phyloP scores from a whole-genome alignment of 2,113 vertebrate genomes.

The Trematomus loennbergii region DNA sequence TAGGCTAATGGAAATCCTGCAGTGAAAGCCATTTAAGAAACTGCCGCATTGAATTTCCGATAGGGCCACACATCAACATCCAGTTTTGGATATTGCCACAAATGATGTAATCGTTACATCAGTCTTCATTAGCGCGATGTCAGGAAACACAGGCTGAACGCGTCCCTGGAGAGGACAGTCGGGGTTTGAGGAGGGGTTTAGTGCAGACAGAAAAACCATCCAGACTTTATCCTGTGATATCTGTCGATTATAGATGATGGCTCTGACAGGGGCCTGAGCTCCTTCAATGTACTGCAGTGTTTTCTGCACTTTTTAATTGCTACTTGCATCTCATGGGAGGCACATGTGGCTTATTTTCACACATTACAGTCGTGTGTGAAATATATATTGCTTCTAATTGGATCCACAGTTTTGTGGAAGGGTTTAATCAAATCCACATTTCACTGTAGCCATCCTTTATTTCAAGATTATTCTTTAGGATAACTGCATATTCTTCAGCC shows the following conservation, averaged over 20 bases:
- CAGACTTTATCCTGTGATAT: conserved; percentile 38
- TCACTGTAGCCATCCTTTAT: not conserved
- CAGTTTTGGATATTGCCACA: conserved; percentile 50
- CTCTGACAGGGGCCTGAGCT: conserved; percentile 29
- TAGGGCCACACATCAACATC: conserved; percentile 46
- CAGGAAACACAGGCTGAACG: conserved; percentile 13
- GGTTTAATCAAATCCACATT: conserved; percentile 51
- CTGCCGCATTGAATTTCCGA: conserved; percentile 21
- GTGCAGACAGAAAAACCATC: conserved; percentile 27
- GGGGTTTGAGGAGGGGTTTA: conserved; percentile 26
- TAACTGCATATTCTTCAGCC: not conserved
- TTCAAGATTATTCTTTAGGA: not conserved
- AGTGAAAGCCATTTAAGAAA: conserved; percentile 40
- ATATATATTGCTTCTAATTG: conserved; percentile 45
- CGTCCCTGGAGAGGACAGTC: conserved; percentile 45
- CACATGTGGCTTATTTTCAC: conserved; percentile 45
- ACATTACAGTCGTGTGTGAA: conserved; percentile 25
- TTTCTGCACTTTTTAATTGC: conserved; percentile 56
- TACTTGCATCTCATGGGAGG: conserved; percentile 41
- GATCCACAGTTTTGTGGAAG: conserved; percentile 24
- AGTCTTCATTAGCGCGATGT: conserved; percentile 61
- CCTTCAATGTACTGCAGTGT: conserved; percentile 34
- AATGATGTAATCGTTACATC: conserved; percentile 67
- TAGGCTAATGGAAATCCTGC: conserved; percentile 54
- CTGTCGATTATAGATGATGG: conserved; percentile 54